phyloP scores from a whole-genome alignment of 2,888 invertebrate genomes.

The Galerucella pusilla region DNA sequence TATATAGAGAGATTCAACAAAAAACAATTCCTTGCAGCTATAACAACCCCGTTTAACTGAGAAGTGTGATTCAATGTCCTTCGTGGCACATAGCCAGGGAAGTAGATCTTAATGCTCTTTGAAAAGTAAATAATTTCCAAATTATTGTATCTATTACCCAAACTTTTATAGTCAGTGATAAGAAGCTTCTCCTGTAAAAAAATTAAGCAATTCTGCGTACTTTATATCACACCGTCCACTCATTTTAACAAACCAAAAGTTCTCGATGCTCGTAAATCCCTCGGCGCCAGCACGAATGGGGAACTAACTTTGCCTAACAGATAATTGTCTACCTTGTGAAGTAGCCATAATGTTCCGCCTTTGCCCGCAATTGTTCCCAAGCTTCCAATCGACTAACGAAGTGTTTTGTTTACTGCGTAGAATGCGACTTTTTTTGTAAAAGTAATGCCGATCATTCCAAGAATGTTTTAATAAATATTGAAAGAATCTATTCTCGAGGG shows the following conservation, averaged over 20 bases:
- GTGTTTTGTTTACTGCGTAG: constrained; percentile 39
- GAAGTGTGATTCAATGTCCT: no score
- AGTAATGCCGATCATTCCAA: constrained; percentile 31
- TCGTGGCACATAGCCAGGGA: no score
- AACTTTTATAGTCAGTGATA: no score
- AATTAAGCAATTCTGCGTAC: background rate
- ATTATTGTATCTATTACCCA: no score
- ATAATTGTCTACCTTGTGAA: constrained; percentile 11
- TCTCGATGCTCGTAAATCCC: constrained; percentile 8
- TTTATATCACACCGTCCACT: constrained; percentile 8
- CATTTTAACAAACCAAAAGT: constrained; percentile 11
- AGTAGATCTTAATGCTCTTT: no score
- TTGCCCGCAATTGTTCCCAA: constrained; percentile 35
- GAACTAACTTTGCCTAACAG: constrained; percentile 12
- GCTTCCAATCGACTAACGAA: constrained; percentile 39
- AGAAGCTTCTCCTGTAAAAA: no score
- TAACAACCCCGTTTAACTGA: no score
- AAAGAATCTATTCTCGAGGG: constrained; percentile 24
- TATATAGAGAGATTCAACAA: no score
- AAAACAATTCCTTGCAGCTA: no score
- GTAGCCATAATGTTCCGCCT: constrained; percentile 31
- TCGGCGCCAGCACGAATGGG: constrained; percentile 4
- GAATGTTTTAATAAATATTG: constrained; percentile 32
- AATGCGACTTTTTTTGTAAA: constrained; percentile 33
- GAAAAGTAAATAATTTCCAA: no score